Base-by-base conservation (phyloP, 2,113 vertebrate species). In the Labeo catla region DNA sequence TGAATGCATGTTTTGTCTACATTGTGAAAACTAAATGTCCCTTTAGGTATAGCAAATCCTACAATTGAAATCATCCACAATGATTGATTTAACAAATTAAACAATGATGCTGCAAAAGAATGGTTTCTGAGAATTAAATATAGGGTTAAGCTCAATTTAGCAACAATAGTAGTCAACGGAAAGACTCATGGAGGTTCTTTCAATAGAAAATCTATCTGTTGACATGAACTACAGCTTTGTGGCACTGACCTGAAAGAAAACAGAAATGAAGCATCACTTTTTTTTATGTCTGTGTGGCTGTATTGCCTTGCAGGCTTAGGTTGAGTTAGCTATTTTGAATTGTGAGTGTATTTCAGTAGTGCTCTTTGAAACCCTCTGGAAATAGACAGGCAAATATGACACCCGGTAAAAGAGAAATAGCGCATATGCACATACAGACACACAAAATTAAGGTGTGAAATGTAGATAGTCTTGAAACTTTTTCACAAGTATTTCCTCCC, bases 131-230 rank as follows among this genome's bases (percentile, higher is more conserved):
- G 21, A 21, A 1, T 76, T 76, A 76, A 50, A 50, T 49, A n/a
- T 23, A 72, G 10, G 68, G 4, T 43, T 72, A 72, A 45, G n/a
- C n/a, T 8, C 43, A 76, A 50, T 76, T 76, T 73, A 61, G n/a
- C 63, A 66, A 66, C 63, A 66, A 66, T 66, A 50, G 45, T 28
- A 50, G 45, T 68, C 34, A 36, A 36, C 16, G 9, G 57, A 9
- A 61, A 61, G 13, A 21, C 19, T 45, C 68, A 11, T 0, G 11
- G 68, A 72, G 68, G 23, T 78, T 63, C 12, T 65, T 47, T 28
- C 84, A 78, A 77, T 85, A 68, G 19, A 52, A 50, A 59, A 78
- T 43, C 16, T 57, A 45, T 70, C 49, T 68, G n/a, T 63, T 81
- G 54, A 76, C 76, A 54, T 45, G 66, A 63, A 61, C 77, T 39